A percentile compares a stretch with the other conserved stretches of the same genome.
Conservation (phyloP, 2,888 invertebrate species). For the Limnephilus marmoratus region DNA sequence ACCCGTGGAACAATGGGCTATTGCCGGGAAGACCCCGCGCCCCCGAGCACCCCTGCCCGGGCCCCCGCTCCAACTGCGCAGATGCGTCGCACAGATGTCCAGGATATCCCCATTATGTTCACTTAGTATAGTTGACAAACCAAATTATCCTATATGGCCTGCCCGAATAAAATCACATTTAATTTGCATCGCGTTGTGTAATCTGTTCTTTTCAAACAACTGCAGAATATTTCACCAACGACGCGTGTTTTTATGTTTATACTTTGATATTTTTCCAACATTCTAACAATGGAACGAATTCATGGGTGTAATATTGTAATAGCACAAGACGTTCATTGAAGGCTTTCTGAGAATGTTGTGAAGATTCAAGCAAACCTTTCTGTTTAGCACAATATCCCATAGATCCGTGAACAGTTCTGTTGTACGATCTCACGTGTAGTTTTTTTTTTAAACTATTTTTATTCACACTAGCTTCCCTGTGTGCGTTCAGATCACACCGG, state of each 20-base stretch:
- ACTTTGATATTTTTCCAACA: not conserved
- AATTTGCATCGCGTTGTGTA: slow-evolving; percentile 27
- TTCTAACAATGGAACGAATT: slow-evolving; percentile 44
- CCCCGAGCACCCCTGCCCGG: slow-evolving; percentile 23
- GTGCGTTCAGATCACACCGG: slow-evolving; percentile 21
- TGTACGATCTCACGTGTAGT: slow-evolving; percentile 48
- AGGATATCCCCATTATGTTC: slow-evolving; percentile 66
- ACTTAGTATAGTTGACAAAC: slow-evolving; percentile 61
- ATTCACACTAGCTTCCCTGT: slow-evolving; percentile 39
- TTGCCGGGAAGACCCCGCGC: slow-evolving; percentile 31
- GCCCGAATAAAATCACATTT: slow-evolving; percentile 43
- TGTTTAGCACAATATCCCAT: slow-evolving; percentile 33
- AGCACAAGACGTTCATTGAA: slow-evolving; percentile 46
- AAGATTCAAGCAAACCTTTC: slow-evolving; percentile 38
- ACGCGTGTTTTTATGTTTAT: not conserved
- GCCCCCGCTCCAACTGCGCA: slow-evolving; percentile 54
- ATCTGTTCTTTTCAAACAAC: not conserved
- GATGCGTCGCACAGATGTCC: slow-evolving; percentile 66
- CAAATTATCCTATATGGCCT: slow-evolving; percentile 54
- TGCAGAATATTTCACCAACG: not conserved
- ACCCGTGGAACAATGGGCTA: slow-evolving; percentile 45
- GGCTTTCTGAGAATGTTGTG: slow-evolving; percentile 34
- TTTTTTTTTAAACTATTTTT: slow-evolving; percentile 48
- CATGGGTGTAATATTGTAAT: slow-evolving; percentile 16
- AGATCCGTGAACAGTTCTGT: slow-evolving; percentile 44